phyloP scores from a whole-genome alignment of 2,888 invertebrate genomes.

The Rhaphigaster nebulosa region DNA sequence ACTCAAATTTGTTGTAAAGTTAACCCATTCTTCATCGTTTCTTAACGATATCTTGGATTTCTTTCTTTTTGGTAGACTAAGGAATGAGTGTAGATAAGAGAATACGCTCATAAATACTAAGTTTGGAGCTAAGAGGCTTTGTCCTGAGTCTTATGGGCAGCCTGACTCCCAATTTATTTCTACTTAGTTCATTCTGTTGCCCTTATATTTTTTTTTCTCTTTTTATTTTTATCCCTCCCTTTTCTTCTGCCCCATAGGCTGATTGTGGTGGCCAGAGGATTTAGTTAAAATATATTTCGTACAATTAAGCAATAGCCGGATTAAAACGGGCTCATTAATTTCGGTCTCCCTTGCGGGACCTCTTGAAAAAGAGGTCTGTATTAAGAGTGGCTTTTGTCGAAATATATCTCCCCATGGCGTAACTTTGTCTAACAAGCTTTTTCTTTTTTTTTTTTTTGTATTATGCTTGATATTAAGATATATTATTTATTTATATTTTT shows the following conservation, averaged over 20 bases:
- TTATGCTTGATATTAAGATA: not conserved
- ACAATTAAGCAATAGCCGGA: conserved; percentile 46
- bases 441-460: not conserved
- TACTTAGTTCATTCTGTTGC: conserved; percentile 37
- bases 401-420: not conserved
- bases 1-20: too few relatives aligned
- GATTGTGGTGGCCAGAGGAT: conserved; percentile 40
- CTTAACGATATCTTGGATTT: not conserved
- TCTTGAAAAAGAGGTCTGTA: not conserved
- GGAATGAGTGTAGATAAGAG: conserved; percentile 8
- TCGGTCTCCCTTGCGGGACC: not conserved
- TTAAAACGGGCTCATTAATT: conserved; percentile 42
- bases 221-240: conserved; percentile 19
- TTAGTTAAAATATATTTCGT: conserved; percentile 41
- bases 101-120: conserved; percentile 13
- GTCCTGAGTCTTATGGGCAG: conserved; percentile 41
- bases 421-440: not conserved
- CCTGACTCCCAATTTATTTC: conserved; percentile 45
- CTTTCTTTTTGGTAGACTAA: not conserved
- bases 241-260: conserved; percentile 19
- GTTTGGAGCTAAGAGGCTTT: conserved; percentile 36
- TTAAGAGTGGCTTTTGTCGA: conserved; percentile 34
- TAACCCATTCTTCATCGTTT: too few relatives aligned
- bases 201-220: conserved; percentile 13
- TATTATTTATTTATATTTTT: not conserved